Evolutionary conservation across 2,888 invertebrate genomes (phyloP).

Genomic region (Dioctria linearis): DNA sequence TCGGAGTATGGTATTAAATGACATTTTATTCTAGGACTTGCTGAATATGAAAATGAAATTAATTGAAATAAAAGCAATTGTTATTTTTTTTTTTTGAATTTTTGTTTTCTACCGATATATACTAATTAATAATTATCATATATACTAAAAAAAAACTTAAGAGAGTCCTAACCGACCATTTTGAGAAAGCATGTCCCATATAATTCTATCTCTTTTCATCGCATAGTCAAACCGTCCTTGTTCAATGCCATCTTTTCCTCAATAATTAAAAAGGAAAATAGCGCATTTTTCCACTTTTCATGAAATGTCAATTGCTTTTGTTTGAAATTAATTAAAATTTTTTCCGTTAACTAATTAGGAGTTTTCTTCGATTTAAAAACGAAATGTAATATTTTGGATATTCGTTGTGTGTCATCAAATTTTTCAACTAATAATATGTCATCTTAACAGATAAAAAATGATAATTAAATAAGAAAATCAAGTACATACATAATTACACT

Average conservation of each 20-base stretch:
- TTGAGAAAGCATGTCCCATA: conserved; percentile 14
- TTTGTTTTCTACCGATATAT: too few species aligned
- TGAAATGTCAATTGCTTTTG: conserved; percentile 44
- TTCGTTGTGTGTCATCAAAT: neutral
- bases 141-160: too few species aligned
- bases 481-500: neutral
- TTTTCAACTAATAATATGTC: too few species aligned
- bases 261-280: conserved; percentile 38
- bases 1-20: too few species aligned
- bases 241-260: conserved; percentile 14
- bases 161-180: neutral
- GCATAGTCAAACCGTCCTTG: neutral
- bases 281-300: conserved; percentile 11
- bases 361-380: neutral
- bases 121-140: too few species aligned
- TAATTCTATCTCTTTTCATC: neutral
- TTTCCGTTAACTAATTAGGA: conserved; percentile 25
- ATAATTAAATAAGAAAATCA: too few species aligned
- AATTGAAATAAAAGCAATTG: conserved; percentile 25
- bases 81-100: too few species aligned
- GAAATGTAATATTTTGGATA: neutral
- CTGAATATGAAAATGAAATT: neutral
- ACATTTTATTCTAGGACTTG: too few species aligned
- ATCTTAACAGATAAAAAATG: too few species aligned
- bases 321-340: conserved; percentile 46